Conservation (phyloP, 2,113 vertebrate species). For the Hypomesus transpacificus region DNA sequence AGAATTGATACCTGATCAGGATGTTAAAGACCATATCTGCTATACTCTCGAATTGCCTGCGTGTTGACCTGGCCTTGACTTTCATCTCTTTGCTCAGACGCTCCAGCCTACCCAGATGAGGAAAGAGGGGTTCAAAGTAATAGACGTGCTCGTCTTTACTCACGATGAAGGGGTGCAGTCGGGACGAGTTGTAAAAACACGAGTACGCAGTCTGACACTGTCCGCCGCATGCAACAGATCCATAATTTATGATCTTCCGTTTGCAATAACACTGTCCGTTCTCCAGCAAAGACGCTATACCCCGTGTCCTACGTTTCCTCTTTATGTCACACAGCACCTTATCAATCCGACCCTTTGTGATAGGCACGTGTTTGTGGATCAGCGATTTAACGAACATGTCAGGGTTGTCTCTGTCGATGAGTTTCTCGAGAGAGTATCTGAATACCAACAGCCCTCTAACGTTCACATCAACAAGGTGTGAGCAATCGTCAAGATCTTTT, state of each 20-base stretch:
- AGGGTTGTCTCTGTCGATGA: too few species aligned
- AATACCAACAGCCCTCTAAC: too few species aligned
- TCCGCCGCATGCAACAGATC: too few species aligned
- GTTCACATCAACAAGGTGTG: too few species aligned
- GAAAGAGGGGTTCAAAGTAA: not conserved
- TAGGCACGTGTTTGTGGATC: conserved; percentile 1
- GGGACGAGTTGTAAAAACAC: not conserved
- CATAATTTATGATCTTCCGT: too few species aligned
- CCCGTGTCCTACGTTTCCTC: not conserved
- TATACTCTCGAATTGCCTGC: not conserved
- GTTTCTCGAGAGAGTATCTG: too few species aligned
- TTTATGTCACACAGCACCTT: not conserved
- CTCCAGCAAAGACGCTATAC: not conserved
- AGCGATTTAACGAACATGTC: not conserved
- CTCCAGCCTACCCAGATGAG: not conserved
- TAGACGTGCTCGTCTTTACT: not conserved
- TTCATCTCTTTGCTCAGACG: not conserved
- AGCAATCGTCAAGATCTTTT: too few species aligned
- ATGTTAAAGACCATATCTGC: not conserved
- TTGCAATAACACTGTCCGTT: not conserved
- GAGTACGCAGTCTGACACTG: too few species aligned
- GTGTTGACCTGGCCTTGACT: not conserved
- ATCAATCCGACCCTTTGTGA: not conserved
- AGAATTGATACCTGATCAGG: not conserved
- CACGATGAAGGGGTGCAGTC: too few species aligned